Base-by-base conservation (phyloP, 2,113 vertebrate genomes). In the Corythornis vintsioides region DNA sequence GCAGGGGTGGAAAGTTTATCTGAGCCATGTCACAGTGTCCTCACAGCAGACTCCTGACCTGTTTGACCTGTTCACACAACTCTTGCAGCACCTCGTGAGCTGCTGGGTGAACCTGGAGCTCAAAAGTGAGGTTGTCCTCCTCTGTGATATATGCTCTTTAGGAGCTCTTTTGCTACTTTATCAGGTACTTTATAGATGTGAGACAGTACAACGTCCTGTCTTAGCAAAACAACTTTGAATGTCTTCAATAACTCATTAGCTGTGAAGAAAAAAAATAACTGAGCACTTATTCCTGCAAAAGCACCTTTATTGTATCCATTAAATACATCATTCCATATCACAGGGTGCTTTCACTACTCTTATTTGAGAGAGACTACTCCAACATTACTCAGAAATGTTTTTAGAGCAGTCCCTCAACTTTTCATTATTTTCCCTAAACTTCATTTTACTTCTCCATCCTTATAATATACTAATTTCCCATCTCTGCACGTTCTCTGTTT, bases 381-480 rank as follows among this genome's bases (percentile, higher is more conserved):
- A 43, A 52, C 4, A 45, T 79, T 35, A 43, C 7, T 16, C n/a
- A 72, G 50, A 7, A 8, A 52, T 14, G 11, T 55, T 73, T 74
- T 52, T 26, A 48, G 26, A 78, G 42, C 11, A 12, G 40, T 31
- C 29, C 2, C 6, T 65, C 56, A 21, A 55, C 63, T 75, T 45
- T 33, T 19, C 31, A 31, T 47, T 56, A 86, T 47, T 75, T 31
- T 57, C 4, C 57, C 17, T 31, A 24, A 35, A 13, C 24, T 47
- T 88, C 48, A 25, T 28, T 65, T 71, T 78, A 77, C 35, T 67
- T 40, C 5, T 59, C 8, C 33, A 45, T 55, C 8, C 4, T 67
- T 86, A 24, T 50, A 88, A 83, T 79, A 80, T 93, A 95, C 76
- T 70, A 86, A 56, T 89, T 45, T 90, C 63, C 71, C 83, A 85